A percentile compares a stretch with the other conserved stretches of the same genome.
Evolutionary conservation across 53 echinoderm and acorn worm genomes (phyloP).

Genomic region (Patiria pectinifera): DNA sequence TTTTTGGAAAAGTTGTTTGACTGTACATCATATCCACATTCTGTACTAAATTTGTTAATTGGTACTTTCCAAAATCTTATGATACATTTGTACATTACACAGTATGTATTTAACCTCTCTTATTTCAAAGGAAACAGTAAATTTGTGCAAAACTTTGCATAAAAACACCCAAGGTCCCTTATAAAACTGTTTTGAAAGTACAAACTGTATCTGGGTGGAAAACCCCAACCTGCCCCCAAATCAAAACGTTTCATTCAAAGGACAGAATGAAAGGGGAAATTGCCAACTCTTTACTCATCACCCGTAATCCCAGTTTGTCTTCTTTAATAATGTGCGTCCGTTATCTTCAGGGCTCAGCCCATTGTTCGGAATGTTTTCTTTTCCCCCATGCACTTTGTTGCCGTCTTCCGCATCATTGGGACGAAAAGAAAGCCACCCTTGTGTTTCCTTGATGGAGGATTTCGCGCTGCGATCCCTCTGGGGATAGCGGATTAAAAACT

Average conservation of each 20-base stretch:
- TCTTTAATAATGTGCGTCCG: background rate
- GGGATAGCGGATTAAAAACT: background rate
- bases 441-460: conserved; percentile 24
- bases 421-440: background rate
- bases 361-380: background rate
- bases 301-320: background rate
- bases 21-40: too few species aligned
- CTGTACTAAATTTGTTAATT: too few species aligned
- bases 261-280: background rate
- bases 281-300: conserved; percentile 29
- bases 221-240: background rate
- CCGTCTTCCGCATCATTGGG: background rate
- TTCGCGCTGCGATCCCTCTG: background rate
- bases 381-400: background rate
- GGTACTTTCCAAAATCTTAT: too few species aligned
- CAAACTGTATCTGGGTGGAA: background rate
- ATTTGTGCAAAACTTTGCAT: too few species aligned
- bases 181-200: background rate
- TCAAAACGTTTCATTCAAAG: background rate
- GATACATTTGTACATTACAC: too few species aligned
- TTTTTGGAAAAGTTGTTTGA: too few species aligned
- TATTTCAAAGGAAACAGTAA: too few species aligned
- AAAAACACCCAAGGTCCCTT: too few species aligned
- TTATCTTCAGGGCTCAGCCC: conserved; percentile 6
- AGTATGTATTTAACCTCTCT: too few species aligned